phyloP scores from a whole-genome alignment of 2,888 invertebrate species.

The Mayetiola destructor region DNA sequence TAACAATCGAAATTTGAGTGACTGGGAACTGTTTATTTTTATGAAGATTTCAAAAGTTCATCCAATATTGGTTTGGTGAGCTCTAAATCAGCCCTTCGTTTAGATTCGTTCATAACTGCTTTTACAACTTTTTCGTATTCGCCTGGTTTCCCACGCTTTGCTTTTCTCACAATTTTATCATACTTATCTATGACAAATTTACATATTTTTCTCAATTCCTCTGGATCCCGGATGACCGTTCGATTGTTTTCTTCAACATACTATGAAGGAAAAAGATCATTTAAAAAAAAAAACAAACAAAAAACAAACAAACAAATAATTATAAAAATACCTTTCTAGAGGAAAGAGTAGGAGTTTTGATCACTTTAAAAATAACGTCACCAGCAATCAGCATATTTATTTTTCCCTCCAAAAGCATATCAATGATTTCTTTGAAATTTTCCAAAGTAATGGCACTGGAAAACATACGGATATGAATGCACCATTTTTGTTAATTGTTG shows the following conservation, averaged over 20 bases:
- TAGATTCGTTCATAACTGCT: conserved; percentile 6
- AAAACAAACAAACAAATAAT: too few relatives aligned
- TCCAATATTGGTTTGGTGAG: neutral
- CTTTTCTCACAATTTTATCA: conserved; percentile 17
- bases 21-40: neutral
- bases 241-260: conserved; percentile 50
- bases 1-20: neutral
- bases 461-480: conserved; percentile 14
- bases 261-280: conserved; percentile 27
- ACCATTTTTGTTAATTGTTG: neutral
- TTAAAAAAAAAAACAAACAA: neutral
- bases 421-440: conserved; percentile 46
- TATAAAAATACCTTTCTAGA: conserved; percentile 30
- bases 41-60: neutral
- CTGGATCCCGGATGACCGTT: conserved; percentile 46
- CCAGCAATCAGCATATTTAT: conserved; percentile 49
- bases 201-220: conserved; percentile 46
- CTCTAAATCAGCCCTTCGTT: neutral
- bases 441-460: conserved; percentile 37
- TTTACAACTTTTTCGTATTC: neutral
- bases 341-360: conserved; percentile 30
- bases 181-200: conserved; percentile 46
- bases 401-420: conserved; percentile 41
- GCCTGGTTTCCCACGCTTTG: neutral
- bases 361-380: conserved; percentile 38